Percentiles rank a stretch among this genome's conserved stretches.
Conservation (phyloP, 2,888 invertebrate species). For the Miltochrista miniata region DNA sequence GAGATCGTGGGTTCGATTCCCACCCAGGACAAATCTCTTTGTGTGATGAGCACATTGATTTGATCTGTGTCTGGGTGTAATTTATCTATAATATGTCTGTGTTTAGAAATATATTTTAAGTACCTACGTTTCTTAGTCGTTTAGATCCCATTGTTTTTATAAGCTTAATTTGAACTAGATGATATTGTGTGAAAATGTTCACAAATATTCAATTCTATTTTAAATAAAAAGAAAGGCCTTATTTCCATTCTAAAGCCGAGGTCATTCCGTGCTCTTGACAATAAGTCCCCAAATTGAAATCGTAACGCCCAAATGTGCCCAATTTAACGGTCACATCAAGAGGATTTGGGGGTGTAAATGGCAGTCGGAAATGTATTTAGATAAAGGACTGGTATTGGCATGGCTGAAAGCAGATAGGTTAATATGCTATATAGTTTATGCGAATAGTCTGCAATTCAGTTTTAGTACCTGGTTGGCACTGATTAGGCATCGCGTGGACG, state of each 20-base stretch:
- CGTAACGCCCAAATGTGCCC: background rate
- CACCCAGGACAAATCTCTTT: too few species aligned
- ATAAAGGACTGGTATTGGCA: conserved; percentile 7
- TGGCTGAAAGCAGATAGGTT: conserved; percentile 6
- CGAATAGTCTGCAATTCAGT: background rate
- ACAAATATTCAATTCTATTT: too few species aligned
- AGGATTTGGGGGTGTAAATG: conserved; percentile 5
- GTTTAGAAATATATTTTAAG: too few species aligned
- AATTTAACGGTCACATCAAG: conserved; percentile 4
- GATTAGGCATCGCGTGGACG: background rate
- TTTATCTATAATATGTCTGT: too few species aligned
- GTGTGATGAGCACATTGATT: too few species aligned
- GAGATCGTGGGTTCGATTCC: too few species aligned
- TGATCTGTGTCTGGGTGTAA: too few species aligned
- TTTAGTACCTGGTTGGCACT: background rate
- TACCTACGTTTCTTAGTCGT: too few species aligned
- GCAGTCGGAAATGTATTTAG: conserved; percentile 7
- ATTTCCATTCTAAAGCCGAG: background rate
- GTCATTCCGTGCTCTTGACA: background rate
- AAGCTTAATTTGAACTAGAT: too few species aligned
- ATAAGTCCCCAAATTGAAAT: conserved; percentile 3
- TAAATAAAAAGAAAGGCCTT: too few species aligned
- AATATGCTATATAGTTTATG: conserved; percentile 1
- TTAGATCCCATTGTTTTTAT: too few species aligned
- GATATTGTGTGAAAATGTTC: too few species aligned